Evolutionary conservation across 2,113 vertebrate genomes (phyloP).

Genomic region (Empidonax alnorum): DNA sequence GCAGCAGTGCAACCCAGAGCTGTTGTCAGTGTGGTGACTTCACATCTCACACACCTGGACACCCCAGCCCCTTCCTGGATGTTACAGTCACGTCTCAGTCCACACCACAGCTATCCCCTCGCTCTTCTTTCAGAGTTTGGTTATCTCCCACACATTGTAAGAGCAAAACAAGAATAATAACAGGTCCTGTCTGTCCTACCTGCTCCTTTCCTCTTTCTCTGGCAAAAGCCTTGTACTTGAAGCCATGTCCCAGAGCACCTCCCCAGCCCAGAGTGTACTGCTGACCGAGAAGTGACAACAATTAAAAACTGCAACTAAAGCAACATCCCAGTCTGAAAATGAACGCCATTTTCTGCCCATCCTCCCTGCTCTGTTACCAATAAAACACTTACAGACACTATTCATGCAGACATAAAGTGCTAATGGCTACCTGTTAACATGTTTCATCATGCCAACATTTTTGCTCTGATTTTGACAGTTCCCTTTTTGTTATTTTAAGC

Average conservation of each 20-base stretch:
- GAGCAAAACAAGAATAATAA: not conserved
- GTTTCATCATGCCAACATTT: conserved; percentile 76
- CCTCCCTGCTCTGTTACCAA: conserved; percentile 68
- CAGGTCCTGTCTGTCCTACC: not conserved
- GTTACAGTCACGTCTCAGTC: not conserved
- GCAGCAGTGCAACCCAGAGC: not conserved
- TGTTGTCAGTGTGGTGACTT: not conserved
- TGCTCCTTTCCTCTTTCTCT: not conserved
- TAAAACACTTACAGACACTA: conserved; percentile 76
- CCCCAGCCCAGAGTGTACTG: not conserved
- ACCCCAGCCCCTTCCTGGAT: not conserved
- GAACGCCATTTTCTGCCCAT: conserved; percentile 59
- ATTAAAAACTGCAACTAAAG: conserved; percentile 64
- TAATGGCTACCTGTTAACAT: conserved; percentile 79
- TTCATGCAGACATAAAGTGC: conserved; percentile 77
- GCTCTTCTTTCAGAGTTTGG: not conserved
- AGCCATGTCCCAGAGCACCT: not conserved
- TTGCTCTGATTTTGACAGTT: conserved; percentile 69
- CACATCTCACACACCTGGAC: not conserved
- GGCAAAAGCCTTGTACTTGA: not conserved
- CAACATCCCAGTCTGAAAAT: conserved; percentile 61
- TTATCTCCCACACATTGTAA: not conserved
- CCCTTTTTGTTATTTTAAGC: conserved; percentile 70
- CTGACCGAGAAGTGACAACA: conserved; percentile 14
- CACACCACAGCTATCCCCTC: not conserved